phyloP scores from a whole-genome alignment of 2,113 vertebrate genomes.

The Prionailurus bengalensis region DNA sequence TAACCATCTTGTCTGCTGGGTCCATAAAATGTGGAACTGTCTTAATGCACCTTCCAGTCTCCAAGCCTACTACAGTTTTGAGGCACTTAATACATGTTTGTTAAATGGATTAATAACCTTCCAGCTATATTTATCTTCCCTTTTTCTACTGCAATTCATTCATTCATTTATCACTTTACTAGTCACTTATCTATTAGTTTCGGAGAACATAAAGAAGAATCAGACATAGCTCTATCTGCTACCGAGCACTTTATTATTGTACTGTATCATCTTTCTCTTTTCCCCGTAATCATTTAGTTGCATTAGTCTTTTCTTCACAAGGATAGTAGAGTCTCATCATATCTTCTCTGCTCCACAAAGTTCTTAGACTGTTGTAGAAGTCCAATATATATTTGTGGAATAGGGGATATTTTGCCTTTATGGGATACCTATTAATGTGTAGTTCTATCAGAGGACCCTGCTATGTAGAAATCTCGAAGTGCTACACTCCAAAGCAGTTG shows the following conservation, averaged over 20 bases:
- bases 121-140: not conserved
- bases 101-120: not conserved
- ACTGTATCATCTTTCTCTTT: not conserved
- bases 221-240: not conserved
- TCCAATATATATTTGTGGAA: not conserved
- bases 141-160: not conserved
- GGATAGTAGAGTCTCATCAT: not conserved
- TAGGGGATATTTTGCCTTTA: not conserved
- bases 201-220: not conserved
- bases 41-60: not conserved
- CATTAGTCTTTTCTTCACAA: slow-evolving; percentile 12
- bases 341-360: not conserved
- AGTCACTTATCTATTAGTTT: not conserved
- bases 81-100: not conserved
- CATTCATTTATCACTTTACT: not conserved
- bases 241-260: not conserved
- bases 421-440: not conserved
- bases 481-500: not conserved
- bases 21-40: not conserved
- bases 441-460: not conserved
- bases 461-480: not conserved
- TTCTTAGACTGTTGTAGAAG: not conserved
- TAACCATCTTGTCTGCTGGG: not conserved
- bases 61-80: not conserved
- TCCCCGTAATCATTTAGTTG: not conserved